Percentiles rank a stretch among this genome's conserved stretches.
phyloP scores from a whole-genome alignment of 2,888 invertebrate species.

The Macrostomum cliftonense region DNA sequence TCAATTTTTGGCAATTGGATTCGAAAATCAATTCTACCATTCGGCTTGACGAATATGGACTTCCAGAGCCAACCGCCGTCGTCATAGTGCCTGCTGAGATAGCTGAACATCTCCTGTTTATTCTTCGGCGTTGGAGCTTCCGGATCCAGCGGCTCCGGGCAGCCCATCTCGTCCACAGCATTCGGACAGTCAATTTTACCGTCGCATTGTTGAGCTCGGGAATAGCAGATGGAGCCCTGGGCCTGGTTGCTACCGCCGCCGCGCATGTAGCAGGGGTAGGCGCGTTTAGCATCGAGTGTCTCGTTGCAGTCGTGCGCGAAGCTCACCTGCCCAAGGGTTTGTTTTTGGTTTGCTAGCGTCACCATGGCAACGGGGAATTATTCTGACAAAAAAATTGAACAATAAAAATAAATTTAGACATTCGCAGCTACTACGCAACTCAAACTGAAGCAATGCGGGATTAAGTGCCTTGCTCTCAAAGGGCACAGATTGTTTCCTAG shows the following conservation, averaged over 20 bases:
- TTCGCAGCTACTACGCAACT: too few species aligned
- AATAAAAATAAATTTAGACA: too few species aligned
- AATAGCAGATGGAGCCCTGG: constrained; percentile 46
- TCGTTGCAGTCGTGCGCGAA: constrained; percentile 46
- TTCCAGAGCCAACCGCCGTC: constrained; percentile 87
- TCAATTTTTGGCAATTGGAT: constrained; percentile 31
- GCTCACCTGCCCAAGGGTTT: too few species aligned
- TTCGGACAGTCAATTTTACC: constrained; percentile 58
- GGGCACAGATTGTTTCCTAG: too few species aligned
- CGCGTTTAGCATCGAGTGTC: constrained; percentile 44
- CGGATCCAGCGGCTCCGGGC: constrained; percentile 2
- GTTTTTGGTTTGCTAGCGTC: too few species aligned
- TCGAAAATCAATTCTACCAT: constrained; percentile 32
- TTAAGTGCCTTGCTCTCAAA: too few species aligned
- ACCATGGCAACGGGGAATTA: too few species aligned
- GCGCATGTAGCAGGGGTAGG: constrained; percentile 54
- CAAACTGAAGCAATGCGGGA: too few species aligned
- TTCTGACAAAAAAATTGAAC: too few species aligned
- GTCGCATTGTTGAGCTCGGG: constrained; percentile 57
- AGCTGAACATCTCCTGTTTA: too few species aligned
- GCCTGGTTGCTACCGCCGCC: constrained; percentile 27
- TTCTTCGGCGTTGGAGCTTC: too few species aligned
- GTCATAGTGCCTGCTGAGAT: constrained; percentile 53
- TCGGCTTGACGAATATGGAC: constrained; percentile 43
- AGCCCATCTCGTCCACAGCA: constrained; percentile 33